phyloP scores from a whole-genome alignment of 2,888 invertebrate species.

The Argyra leucocephala region DNA sequence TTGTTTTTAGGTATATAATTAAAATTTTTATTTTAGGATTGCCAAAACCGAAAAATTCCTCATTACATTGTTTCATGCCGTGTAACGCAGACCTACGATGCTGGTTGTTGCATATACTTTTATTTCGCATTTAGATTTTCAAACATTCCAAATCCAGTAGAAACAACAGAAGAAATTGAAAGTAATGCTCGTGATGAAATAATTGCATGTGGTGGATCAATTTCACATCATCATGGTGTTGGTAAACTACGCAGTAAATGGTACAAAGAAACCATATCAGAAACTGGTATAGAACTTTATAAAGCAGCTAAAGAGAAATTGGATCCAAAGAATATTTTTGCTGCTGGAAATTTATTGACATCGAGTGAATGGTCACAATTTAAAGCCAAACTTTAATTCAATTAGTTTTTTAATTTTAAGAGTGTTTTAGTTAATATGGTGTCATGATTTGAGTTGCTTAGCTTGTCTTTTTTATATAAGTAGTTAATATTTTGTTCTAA shows the following conservation, averaged over 20 bases:
- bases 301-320: constrained; percentile 74
- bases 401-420: too few species aligned
- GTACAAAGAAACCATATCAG: constrained; percentile 75
- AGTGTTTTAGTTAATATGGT: too few species aligned
- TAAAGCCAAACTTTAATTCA: neutral
- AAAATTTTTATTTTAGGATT: constrained; percentile 44
- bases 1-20: neutral
- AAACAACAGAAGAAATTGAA: constrained; percentile 79
- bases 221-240: constrained; percentile 95
- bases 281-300: constrained; percentile 66
- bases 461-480: neutral
- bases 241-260: constrained; percentile 86
- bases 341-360: constrained; percentile 63
- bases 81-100: constrained; percentile 94
- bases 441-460: neutral
- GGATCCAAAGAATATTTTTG: constrained; percentile 93
- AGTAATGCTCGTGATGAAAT: constrained; percentile 84
- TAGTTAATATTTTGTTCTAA: too few species aligned
- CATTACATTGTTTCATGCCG: constrained; percentile 66
- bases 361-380: constrained; percentile 16
- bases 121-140: constrained; percentile 76
- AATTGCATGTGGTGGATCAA: constrained; percentile 64
- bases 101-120: constrained; percentile 93
- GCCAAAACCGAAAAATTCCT: constrained; percentile 49
- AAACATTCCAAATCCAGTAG: constrained; percentile 57